Conservation (phyloP, 2,113 vertebrate genomes). For the Symphodus melops region DNA sequence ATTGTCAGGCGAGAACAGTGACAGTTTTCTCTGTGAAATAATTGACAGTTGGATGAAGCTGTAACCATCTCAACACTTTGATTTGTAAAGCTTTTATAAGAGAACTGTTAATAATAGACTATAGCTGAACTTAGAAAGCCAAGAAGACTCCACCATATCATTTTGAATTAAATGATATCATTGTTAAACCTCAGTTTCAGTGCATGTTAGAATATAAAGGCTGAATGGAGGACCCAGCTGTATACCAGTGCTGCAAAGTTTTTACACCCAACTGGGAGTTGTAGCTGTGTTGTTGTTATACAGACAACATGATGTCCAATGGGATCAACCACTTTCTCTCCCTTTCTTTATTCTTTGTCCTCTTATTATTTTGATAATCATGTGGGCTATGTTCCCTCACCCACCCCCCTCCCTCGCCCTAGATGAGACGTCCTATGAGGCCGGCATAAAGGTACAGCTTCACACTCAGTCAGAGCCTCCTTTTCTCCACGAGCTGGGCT, state of each 20-base stretch:
- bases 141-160: not conserved
- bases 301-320: constrained; percentile 11
- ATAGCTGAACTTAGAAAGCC: constrained; percentile 18
- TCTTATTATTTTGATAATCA: constrained; percentile 57
- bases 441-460: constrained; percentile 83
- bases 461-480: constrained; percentile 82
- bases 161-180: not conserved
- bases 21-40: constrained; percentile 9
- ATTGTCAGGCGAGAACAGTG: constrained; percentile 24
- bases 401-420: constrained; percentile 44
- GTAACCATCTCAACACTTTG: constrained; percentile 32
- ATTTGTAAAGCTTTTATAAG: constrained; percentile 25
- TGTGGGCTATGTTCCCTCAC: constrained; percentile 70
- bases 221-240: constrained; percentile 38
- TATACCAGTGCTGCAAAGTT: constrained; percentile 2
- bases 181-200: not conserved
- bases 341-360: constrained; percentile 34
- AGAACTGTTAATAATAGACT: constrained; percentile 18
- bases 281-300: not conserved
- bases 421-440: constrained; percentile 84
- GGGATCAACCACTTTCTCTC: constrained; percentile 20
- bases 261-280: constrained; percentile 2
- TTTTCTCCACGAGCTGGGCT: constrained; percentile 82
- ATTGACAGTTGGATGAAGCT: constrained; percentile 26
- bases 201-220: constrained; percentile 25